These are phyloP conservation scores for Paramuricea clavata DNA, from an alignment of 92 coral and sea anemone genomes.

Conservation along the genomic window DNA sequence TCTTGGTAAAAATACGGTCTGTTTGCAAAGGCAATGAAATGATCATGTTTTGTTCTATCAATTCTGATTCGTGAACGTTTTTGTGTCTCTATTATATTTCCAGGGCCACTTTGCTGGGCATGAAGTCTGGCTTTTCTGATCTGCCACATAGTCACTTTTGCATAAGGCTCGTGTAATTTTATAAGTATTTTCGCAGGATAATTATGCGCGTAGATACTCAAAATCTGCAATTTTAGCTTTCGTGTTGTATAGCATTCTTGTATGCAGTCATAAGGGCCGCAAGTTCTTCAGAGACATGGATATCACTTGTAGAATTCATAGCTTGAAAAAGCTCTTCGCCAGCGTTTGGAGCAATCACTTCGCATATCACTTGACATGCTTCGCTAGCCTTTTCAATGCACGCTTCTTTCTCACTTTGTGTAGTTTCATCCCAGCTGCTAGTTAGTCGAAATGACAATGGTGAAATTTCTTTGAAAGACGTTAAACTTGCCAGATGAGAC, in stretches of 20 bases:
- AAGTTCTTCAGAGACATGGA: slow-evolving; percentile 34
- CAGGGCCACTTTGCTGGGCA: slow-evolving; percentile 45
- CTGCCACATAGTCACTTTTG: slow-evolving; percentile 58
- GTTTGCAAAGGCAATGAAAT: slow-evolving; percentile 16
- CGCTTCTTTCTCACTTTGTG: slow-evolving; percentile 25
- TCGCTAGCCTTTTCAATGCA: slow-evolving; percentile 13
- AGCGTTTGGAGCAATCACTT: too few species aligned
- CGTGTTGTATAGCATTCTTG: slow-evolving; percentile 48
- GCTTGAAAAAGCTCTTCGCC: too few species aligned
- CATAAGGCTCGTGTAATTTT: slow-evolving; percentile 51
- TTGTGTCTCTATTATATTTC: slow-evolving; percentile 6
- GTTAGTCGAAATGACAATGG: slow-evolving; percentile 21
- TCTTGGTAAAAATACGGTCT: too few species aligned
- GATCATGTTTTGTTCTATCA: slow-evolving; percentile 17
- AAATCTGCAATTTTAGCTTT: slow-evolving; percentile 57
- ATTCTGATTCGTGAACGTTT: slow-evolving; percentile 10
- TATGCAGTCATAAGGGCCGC: slow-evolving; percentile 54
- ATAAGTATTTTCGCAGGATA: slow-evolving; percentile 61
- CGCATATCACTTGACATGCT: slow-evolving; percentile 23
- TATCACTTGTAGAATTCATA: too few species aligned
- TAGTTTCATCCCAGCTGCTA: slow-evolving; percentile 16
- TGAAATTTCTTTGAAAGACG: slow-evolving; percentile 21
- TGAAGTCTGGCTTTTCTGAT: slow-evolving; percentile 69
- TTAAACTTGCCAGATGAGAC: too few species aligned
- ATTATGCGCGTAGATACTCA: slow-evolving; percentile 61